Conservation (phyloP, 2,888 invertebrate genomes). For the Rotaria sp. region DNA sequence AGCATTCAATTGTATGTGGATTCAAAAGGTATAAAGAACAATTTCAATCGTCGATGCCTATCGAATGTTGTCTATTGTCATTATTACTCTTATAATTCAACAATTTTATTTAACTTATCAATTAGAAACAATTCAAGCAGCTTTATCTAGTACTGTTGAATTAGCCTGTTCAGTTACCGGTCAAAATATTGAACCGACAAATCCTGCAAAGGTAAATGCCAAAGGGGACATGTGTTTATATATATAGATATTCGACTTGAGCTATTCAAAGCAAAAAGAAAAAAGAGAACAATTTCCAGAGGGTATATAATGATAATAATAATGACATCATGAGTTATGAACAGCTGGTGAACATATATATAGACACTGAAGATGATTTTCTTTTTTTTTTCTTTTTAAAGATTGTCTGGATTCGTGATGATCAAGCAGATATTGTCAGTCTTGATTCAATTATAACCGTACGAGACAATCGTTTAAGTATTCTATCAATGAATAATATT, state of each 20-base stretch:
- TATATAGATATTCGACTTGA: not conserved
- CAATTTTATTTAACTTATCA: not conserved
- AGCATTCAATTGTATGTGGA: not conserved
- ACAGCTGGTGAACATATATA: not conserved
- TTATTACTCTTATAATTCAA: not conserved
- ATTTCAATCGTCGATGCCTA: not conserved
- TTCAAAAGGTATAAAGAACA: not conserved
- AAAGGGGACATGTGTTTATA: not conserved
- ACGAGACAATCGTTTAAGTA: not conserved
- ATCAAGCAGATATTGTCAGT: conserved; percentile 10
- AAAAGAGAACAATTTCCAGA: not conserved
- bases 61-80: not conserved
- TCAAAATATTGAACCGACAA: not conserved
- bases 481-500: not conserved
- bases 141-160: not conserved
- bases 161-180: not conserved
- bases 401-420: conserved; percentile 22
- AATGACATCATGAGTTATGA: not conserved
- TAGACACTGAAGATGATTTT: not conserved
- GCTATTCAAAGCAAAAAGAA: not conserved
- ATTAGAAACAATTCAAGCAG: conserved; percentile 15
- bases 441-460: not conserved
- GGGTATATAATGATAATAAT: not conserved
- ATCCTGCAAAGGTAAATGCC: not conserved
- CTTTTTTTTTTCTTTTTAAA: not conserved